Conservation (phyloP, 2,888 invertebrate species). For the Heliconius ethilla region DNA sequence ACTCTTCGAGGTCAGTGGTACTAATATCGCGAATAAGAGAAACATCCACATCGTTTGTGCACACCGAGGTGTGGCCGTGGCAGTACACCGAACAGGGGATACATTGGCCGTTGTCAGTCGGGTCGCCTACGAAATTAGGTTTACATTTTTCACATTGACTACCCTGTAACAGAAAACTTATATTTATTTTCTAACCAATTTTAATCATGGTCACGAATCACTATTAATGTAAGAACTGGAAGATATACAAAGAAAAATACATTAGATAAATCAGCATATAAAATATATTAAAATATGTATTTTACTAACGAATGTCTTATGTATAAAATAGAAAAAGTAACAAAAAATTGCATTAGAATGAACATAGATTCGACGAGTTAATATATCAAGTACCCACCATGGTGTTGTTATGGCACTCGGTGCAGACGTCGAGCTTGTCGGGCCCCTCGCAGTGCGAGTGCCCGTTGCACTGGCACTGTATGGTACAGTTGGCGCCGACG, state of each 20-base stretch:
- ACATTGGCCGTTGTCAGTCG: constrained; percentile 92
- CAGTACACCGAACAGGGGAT: constrained; percentile 94
- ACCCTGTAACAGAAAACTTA: constrained; percentile 56
- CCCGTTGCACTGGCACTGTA: constrained; percentile 96
- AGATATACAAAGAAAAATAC: background rate
- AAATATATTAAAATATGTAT: background rate
- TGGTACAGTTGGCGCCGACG: constrained; percentile 96
- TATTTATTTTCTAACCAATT: background rate
- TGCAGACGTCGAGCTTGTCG: constrained; percentile 90
- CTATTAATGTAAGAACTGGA: background rate
- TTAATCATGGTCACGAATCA: background rate
- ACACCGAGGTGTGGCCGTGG: constrained; percentile 92
- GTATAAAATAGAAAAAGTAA: too few species aligned
- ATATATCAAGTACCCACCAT: constrained; percentile 79
- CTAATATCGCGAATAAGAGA: constrained; percentile 75
- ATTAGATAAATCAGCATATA: background rate
- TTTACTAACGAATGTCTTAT: background rate
- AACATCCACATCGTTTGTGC: constrained; percentile 84
- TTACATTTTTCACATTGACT: constrained; percentile 95
- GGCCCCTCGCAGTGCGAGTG: constrained; percentile 96
- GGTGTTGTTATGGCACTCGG: constrained; percentile 94
- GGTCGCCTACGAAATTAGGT: constrained; percentile 95
- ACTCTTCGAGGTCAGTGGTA: constrained; percentile 82
- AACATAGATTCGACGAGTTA: too few species aligned
- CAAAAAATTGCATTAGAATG: too few species aligned